Evolutionary conservation across 1,140 invertebrate species (phyloP).

Genomic region (Drosophila lini): DNA sequence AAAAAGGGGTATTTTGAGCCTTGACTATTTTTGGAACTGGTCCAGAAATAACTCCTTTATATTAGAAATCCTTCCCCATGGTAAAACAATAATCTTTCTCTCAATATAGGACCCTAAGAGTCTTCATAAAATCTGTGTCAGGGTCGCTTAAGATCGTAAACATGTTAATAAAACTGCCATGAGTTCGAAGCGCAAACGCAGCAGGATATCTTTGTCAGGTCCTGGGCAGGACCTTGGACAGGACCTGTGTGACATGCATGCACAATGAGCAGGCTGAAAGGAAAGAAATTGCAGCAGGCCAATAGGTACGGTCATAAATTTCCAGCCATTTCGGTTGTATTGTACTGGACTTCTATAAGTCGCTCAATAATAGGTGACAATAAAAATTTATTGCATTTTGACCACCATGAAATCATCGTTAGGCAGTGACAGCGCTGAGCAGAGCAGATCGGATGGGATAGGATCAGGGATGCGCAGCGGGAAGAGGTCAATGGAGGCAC

Average conservation of each 20-base stretch:
- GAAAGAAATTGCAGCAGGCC: constrained; percentile 47
- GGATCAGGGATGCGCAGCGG: constrained; percentile 33
- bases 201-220: constrained; percentile 56
- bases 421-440: constrained; percentile 52
- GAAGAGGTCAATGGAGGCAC: constrained; percentile 74
- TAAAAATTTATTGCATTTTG: constrained; percentile 84
- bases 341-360: constrained; percentile 38
- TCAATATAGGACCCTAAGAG: constrained; percentile 18
- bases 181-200: constrained; percentile 53
- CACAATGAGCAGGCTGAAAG: constrained; percentile 52
- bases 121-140: constrained; percentile 32
- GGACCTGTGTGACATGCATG: constrained; percentile 71
- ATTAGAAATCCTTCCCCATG: not conserved
- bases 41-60: not conserved
- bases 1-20: not conserved
- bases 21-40: no score
- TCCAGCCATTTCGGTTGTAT: constrained; percentile 26
- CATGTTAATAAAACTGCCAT: constrained; percentile 81
- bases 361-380: constrained; percentile 74
- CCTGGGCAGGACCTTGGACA: constrained; percentile 44
- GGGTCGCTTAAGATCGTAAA: constrained; percentile 43
- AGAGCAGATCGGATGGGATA: constrained; percentile 21
- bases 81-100: constrained; percentile 20
- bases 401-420: constrained; percentile 84
- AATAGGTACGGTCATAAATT: constrained; percentile 67